phyloP scores from a whole-genome alignment of 2,888 invertebrate genomes.

The Ditula angustiorana region DNA sequence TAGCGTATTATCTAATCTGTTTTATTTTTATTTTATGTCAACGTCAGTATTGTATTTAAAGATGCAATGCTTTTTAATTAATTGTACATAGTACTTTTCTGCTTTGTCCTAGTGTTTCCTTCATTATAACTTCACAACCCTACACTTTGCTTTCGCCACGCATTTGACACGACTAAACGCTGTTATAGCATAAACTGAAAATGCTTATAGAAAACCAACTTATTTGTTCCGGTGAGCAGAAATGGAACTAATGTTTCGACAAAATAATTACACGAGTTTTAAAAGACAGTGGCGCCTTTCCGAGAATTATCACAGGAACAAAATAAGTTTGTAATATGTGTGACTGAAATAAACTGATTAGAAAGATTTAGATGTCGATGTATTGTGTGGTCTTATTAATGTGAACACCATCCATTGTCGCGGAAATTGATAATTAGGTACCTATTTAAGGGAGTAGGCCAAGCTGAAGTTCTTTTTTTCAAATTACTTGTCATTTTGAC shows the following conservation, averaged over 20 bases:
- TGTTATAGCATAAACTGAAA: constrained; percentile 1
- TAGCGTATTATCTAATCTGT: too few species aligned
- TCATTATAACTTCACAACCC: constrained; percentile 2
- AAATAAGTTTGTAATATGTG: constrained; percentile 17
- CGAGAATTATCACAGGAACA: not conserved
- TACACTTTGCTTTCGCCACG: constrained; percentile 30
- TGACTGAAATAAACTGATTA: constrained; percentile 14
- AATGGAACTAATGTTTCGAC: not conserved
- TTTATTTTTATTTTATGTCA: not conserved
- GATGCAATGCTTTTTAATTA: not conserved
- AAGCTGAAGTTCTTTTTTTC: too few species aligned
- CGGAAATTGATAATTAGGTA: too few species aligned
- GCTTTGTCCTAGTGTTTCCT: not conserved
- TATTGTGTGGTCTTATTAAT: too few species aligned
- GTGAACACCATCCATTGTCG: too few species aligned
- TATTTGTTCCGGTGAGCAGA: constrained; percentile 21
- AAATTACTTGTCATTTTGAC: too few species aligned
- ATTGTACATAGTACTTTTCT: not conserved
- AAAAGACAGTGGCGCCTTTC: not conserved
- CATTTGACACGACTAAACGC: constrained; percentile 24
- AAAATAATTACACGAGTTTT: not conserved
- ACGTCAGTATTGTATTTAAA: too few species aligned
- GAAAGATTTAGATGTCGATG: not conserved
- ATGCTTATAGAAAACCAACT: constrained; percentile 10
- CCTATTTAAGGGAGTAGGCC: too few species aligned